Base-by-base conservation (phyloP, 2,888 invertebrate species). In the Chrysotoxum bicinctum region DNA sequence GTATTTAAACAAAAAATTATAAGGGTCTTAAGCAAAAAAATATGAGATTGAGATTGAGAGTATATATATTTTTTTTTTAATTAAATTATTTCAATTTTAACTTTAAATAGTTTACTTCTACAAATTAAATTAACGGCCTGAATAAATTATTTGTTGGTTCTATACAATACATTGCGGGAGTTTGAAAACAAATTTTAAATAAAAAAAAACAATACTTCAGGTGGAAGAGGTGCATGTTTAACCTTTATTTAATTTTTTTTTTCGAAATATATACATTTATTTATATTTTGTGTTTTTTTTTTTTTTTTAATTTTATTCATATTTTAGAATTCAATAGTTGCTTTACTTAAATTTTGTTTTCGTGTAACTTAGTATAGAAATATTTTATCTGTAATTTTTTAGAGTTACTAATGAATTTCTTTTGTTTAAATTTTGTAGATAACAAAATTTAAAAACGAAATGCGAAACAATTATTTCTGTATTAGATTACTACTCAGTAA, bases 41-140 rank as follows among this genome's bases (percentile, higher is more conserved):
- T 85, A 85, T 85, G 85, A 85, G 85, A 85, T 85, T 85, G 81
- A 85, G 84, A 60, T 78, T 72, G 76, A 85, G 81, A 81, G 76
- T 76, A 68, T 50, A 23, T 66, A 14, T 35, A 7, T 40, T 30
- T 3, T 30, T 16, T 54, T n/a, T n/a, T 8, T n/a, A 54, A 32
- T 30, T 0, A n/a, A 54, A 16, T 5, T 26, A 16, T 16, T 52
- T 54, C 26, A 54, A 30, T n/a, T 32, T n/a, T 30, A 54, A 54
- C 7, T 30, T 32, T 43, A 6, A 35, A 12, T 12, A 35, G 6
- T 14, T 12, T 10, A 35, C 14, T 14, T 37, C 14, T 8, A 26
- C 7, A 26, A 30, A 9, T 30, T 14, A 52, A 26, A n/a, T n/a
- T n/a, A n/a, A n/a, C 14, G 26, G 52, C 26, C 30, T 30, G 16